A percentile compares a stretch with the other conserved stretches of the same genome.
phyloP scores from a whole-genome alignment of 2,797 vertebrate species.

The Uromys caudimaculatus region DNA sequence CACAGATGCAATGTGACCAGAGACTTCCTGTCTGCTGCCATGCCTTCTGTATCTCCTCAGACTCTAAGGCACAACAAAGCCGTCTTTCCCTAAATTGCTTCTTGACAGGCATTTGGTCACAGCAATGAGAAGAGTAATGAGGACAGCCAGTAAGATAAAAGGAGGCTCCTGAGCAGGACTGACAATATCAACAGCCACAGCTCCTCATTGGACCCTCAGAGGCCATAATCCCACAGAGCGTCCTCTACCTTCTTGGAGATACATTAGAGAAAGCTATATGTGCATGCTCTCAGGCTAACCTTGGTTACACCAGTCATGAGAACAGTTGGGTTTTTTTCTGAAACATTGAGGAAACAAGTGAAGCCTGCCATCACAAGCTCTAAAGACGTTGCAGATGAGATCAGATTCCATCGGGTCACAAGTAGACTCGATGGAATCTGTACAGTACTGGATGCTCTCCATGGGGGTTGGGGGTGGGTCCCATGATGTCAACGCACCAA shows the following conservation, averaged over 20 bases:
- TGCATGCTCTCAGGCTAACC: not conserved
- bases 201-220: not conserved
- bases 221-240: not conserved
- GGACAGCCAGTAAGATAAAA: not conserved
- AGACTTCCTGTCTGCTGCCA: not conserved
- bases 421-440: not conserved
- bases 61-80: not conserved
- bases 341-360: not conserved
- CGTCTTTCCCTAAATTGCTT: not conserved
- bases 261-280: not conserved
- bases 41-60: not conserved
- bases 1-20: not conserved
- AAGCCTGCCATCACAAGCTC: not conserved
- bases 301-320: not conserved
- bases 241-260: not conserved
- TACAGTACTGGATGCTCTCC: not conserved
- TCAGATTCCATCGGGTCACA: not conserved
- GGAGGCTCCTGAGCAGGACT: too few relatives aligned
- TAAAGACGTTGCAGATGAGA: not conserved
- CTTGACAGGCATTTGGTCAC: not conserved
- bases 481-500: not conserved
- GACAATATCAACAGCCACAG: not conserved
- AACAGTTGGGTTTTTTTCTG: not conserved
- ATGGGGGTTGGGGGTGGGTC: not conserved
- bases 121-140: not conserved